Conservation (phyloP, 2,113 vertebrate genomes). For the Brachyhypopomus gauderio region DNA sequence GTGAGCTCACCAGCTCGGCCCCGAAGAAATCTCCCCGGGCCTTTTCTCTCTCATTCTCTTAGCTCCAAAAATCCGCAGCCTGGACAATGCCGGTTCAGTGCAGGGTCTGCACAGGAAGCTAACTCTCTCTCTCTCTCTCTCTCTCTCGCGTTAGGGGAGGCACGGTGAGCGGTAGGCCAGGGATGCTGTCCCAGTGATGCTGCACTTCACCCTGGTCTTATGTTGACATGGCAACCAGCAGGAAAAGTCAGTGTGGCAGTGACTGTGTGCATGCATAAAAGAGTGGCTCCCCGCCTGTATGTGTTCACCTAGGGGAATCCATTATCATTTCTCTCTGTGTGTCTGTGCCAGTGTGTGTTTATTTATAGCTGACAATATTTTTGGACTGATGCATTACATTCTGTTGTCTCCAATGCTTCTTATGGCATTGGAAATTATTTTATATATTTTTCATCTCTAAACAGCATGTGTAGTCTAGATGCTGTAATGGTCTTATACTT, state of each 20-base stretch:
- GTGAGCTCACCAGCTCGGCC: no score
- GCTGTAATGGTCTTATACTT: neutral
- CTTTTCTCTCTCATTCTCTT: no score
- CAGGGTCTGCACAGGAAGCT: neutral
- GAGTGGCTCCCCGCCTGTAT: neutral
- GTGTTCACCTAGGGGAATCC: no score
- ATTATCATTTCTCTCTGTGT: no score
- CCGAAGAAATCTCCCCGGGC: no score
- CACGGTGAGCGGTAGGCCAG: conserved; percentile 2
- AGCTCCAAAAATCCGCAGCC: no score
- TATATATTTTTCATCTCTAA: neutral
- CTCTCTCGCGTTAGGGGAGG: conserved; percentile 29
- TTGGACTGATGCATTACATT: no score
- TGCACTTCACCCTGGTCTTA: conserved; percentile 26
- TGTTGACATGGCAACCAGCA: conserved; percentile 58
- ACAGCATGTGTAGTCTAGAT: neutral
- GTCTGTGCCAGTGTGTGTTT: no score
- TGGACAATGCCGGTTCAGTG: no score
- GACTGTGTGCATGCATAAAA: neutral
- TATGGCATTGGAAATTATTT: no score
- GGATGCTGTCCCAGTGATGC: conserved; percentile 32
- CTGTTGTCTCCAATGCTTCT: no score
- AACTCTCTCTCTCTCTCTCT: conserved; percentile 3
- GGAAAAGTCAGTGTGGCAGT: conserved; percentile 52
- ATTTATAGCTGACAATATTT: no score